Percentiles rank a stretch among this genome's conserved stretches.
phyloP scores from a whole-genome alignment of 2,888 invertebrate genomes.

The Gymnocheta viridis region DNA sequence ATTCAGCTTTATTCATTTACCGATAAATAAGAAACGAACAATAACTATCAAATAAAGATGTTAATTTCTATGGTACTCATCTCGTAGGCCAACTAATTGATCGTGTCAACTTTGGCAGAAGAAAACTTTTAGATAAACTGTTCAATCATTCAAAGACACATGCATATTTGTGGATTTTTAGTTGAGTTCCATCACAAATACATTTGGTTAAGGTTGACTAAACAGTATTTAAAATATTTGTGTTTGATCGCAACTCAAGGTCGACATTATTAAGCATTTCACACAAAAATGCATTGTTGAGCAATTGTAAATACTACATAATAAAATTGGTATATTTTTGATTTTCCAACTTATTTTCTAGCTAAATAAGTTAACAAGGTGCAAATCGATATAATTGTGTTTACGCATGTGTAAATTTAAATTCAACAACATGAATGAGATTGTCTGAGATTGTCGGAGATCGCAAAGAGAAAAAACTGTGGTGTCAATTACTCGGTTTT shows the following conservation, averaged over 20 bases:
- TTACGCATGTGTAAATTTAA: slow-evolving; percentile 12
- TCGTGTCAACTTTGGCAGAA: slow-evolving; percentile 50
- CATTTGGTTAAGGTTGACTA: neutral
- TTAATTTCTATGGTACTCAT: slow-evolving; percentile 60
- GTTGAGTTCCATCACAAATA: neutral
- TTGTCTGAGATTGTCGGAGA: neutral
- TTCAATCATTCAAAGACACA: neutral
- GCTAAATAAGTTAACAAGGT: slow-evolving; percentile 28
- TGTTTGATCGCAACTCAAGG: slow-evolving; percentile 42
- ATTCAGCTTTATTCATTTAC: neutral
- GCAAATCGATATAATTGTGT: slow-evolving; percentile 14
- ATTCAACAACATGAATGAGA: neutral
- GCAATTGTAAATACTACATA: neutral
- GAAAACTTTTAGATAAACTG: slow-evolving; percentile 1
- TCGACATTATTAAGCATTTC: slow-evolving; percentile 42
- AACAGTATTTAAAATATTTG: slow-evolving; percentile 14
- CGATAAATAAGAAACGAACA: neutral
- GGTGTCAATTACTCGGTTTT: neutral
- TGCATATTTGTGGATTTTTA: neutral
- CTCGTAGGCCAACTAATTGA: slow-evolving; percentile 53
- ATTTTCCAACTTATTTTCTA: slow-evolving; percentile 36
- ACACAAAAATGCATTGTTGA: slow-evolving; percentile 59
- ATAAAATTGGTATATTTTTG: neutral
- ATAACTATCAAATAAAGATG: slow-evolving; percentile 33
- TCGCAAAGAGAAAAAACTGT: neutral